Base-by-base conservation (phyloP, 1,140 invertebrate species). In the Melanaphis sacchari region DNA sequence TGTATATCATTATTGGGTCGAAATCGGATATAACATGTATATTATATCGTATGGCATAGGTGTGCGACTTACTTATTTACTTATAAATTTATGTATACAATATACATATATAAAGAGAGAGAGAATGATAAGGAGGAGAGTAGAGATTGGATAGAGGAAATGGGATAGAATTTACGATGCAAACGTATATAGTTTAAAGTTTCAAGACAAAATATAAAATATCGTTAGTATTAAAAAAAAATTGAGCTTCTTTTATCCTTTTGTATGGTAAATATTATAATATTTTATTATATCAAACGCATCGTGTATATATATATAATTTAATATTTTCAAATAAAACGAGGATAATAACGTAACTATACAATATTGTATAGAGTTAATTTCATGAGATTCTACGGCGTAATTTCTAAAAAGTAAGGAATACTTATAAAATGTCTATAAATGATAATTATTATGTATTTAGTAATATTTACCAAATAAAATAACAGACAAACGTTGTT, bases 201-300 rank as follows among this genome's bases (percentile, higher is more conserved):
- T 89, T 90, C 49, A 36, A 90, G 49, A 90, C 26, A 59, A 90
- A 66, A 49, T 88, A 49, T 90, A 41, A 41, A 40, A 90, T 90
- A 40, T 59, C 38, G 18, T 90, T 21, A 18, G 21, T 49, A 36
- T 66, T 31, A 90, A 90, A 90, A 90, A 90, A 90, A 90, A n/a
- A 90, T 90, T 90, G 89, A 90, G 89, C 89, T 90, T 90, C 40
- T 90, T 21, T 49, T 41, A 38, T 84, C 43, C 26, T 90, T 90
- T 90, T 90, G 89, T 90, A 90, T 31, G 66, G 40, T 85, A n/a
- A 87, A 46, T 87, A 88, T 88, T 46, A 88, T 89, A 38, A 89
- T 90, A 90, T 66, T 59, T 43, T 43, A 49, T 49, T 41, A 41
- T 41, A 38, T 66, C 41, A 90, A 54, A 89, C 85, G 36, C 11